Conservation (phyloP, 2,113 vertebrate species). For the Hucho hucho region DNA sequence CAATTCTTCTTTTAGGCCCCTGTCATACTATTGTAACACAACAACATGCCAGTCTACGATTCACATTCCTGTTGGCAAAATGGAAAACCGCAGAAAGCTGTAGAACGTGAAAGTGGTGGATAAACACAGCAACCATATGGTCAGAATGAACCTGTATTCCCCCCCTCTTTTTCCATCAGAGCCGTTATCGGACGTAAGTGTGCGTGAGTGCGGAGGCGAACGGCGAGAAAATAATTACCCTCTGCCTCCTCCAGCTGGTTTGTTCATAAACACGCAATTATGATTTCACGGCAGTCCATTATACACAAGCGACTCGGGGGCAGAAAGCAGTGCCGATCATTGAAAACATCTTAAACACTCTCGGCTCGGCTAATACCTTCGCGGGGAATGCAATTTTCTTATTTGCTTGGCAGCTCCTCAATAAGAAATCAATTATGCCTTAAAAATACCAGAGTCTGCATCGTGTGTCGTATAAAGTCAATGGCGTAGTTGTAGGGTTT, state of each 20-base stretch:
- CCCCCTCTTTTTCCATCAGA: slow-evolving; percentile 35
- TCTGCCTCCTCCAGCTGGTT: slow-evolving; percentile 75
- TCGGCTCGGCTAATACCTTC: slow-evolving; percentile 80
- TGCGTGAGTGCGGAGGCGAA: slow-evolving; percentile 60
- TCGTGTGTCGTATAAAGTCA: slow-evolving; percentile 27
- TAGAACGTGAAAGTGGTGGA: neutral
- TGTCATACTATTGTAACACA: too few relatives aligned
- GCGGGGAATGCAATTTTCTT: slow-evolving; percentile 86
- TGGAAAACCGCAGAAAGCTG: too few relatives aligned
- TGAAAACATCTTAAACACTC: slow-evolving; percentile 70
- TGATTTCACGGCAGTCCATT: slow-evolving; percentile 74
- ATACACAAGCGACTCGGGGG: slow-evolving; percentile 69
- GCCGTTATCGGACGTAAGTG: slow-evolving; percentile 62
- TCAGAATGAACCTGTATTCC: slow-evolving; percentile 21
- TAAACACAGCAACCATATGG: neutral
- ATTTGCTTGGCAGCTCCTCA: slow-evolving; percentile 91
- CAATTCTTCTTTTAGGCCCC: neutral
- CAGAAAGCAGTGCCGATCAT: slow-evolving; percentile 61
- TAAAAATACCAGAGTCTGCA: slow-evolving; percentile 54
- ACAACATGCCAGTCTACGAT: too few relatives aligned
- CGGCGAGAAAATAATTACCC: slow-evolving; percentile 73
- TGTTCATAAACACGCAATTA: slow-evolving; percentile 79
- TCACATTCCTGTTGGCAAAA: too few relatives aligned
- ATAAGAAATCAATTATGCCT: slow-evolving; percentile 95
- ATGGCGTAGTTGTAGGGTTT: neutral